Percentiles rank a stretch among this genome's conserved stretches.
These are phyloP conservation scores for Paralichthys olivaceus DNA, from an alignment of 2,113 vertebrate species.

Conservation along the genomic window DNA sequence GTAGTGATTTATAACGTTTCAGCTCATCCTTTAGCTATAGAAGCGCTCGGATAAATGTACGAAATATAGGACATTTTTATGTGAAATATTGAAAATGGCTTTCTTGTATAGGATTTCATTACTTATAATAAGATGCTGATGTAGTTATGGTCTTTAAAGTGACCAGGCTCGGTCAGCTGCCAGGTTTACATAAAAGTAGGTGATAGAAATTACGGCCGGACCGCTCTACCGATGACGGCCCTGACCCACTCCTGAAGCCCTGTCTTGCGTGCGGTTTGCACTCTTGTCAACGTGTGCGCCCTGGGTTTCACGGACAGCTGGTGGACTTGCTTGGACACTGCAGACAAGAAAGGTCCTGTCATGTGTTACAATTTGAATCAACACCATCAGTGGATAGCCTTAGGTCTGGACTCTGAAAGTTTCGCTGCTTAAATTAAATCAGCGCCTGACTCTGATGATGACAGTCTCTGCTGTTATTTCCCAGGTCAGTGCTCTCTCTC, in stretches of 20 bases:
- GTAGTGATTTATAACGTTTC: not conserved
- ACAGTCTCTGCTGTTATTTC: constrained; percentile 7
- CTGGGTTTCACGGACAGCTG: constrained; percentile 39
- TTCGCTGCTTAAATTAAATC: constrained; percentile 47
- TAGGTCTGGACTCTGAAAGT: constrained; percentile 30
- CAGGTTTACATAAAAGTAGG: constrained; percentile 12
- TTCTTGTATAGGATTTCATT: not conserved
- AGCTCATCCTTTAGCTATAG: not conserved
- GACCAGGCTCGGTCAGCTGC: not conserved
- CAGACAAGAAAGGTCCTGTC: constrained; percentile 44
- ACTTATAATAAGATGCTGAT: not conserved
- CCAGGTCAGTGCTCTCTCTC: not conserved
- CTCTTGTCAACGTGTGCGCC: constrained; percentile 35
- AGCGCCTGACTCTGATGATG: constrained; percentile 16
- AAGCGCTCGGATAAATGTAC: not conserved
- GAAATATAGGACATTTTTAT: no score
- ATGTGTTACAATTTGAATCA: constrained; percentile 48
- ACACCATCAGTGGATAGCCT: constrained; percentile 28
- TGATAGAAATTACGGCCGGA: constrained; percentile 4
- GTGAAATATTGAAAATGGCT: not conserved
- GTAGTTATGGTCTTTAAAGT: not conserved
- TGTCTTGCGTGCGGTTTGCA: constrained; percentile 34
- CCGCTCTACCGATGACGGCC: constrained; percentile 21
- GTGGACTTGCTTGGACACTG: constrained; percentile 38
- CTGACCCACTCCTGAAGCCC: constrained; percentile 23